Conservation (phyloP, 1,140 invertebrate species). For the Ladona fulva region DNA sequence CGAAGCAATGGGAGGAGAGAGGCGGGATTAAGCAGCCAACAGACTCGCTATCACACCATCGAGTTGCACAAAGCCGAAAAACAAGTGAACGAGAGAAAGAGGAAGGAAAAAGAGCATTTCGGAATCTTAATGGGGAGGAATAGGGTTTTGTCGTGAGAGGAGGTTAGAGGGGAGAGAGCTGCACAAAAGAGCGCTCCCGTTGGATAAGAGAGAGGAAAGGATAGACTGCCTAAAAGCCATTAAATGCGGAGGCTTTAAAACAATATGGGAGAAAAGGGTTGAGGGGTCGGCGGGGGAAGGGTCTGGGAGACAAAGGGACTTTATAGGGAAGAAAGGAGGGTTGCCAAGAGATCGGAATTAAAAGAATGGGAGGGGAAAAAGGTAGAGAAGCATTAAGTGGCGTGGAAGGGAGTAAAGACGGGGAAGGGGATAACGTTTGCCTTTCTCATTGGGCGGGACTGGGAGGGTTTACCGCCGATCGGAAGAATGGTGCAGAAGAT, state of each 20-base stretch:
- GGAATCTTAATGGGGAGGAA: not conserved
- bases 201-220: not conserved
- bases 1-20: not conserved
- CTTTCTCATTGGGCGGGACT: not conserved
- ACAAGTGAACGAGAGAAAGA: not conserved
- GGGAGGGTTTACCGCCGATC: not conserved
- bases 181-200: not conserved
- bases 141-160: not conserved
- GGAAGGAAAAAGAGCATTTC: not conserved
- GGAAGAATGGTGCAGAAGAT: not conserved
- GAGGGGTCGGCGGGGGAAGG: not conserved
- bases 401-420: not conserved
- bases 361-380: not conserved
- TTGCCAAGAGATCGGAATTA: conserved; percentile 1
- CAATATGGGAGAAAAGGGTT: not conserved
- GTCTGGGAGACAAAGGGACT: not conserved
- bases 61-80: not conserved
- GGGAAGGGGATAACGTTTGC: not conserved
- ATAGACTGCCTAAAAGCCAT: conserved; percentile 1
- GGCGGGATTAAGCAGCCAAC: not conserved
- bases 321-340: not conserved
- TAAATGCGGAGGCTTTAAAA: conserved; percentile 1
- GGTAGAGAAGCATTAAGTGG: not conserved
- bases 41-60: not conserved
- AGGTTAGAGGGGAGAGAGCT: not conserved